Percentiles rank a stretch among this genome's conserved stretches.
Conservation (phyloP, 2,113 vertebrate species). For the human (Homo sapiens) region GRCh38 chr4:32135501-32136000, state of each 20-base stretch:
- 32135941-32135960: neutral
- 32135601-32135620: constrained; percentile 25
- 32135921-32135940: neutral
- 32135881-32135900: neutral
- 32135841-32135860: neutral
- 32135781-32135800: neutral
- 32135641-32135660: neutral
- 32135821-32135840: neutral
- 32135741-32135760: neutral
- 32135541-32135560: neutral
- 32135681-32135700: neutral
- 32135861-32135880: neutral
- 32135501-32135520: neutral
- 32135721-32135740: constrained; percentile 1
- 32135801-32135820: neutral
- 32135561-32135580: neutral
- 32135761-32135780: neutral
- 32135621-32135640: constrained; percentile 9
- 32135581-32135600: neutral
- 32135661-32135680: neutral
- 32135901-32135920: neutral
- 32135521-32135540: neutral
- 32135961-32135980: fast-evolving
- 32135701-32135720: neutral
- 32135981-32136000: neutral